These are phyloP conservation scores for Garra rufa DNA, from an alignment of 2,113 vertebrate species.

Conservation along the genomic window DNA sequence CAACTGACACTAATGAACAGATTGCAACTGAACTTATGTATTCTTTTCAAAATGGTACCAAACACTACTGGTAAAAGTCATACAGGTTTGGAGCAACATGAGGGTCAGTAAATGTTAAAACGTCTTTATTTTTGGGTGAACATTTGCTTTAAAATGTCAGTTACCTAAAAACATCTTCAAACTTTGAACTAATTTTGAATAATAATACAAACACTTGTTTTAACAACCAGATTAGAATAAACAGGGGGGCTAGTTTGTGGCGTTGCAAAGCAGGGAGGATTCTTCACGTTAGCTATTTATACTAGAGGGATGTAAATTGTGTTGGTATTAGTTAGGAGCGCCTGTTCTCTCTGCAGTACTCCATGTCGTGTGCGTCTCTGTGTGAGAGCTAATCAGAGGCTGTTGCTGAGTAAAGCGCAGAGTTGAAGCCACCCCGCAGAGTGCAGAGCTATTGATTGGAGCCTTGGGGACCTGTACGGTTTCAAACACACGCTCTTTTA, in stretches of 20 bases:
- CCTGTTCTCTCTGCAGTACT: constrained; percentile 43
- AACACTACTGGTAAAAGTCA: background rate
- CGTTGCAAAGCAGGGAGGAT: background rate
- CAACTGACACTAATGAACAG: too few species aligned
- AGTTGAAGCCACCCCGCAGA: constrained; percentile 38
- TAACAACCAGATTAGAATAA: background rate
- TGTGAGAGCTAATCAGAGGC: constrained; percentile 55
- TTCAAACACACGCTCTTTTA: constrained; percentile 40
- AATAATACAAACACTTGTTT: background rate
- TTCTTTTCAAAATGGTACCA: background rate
- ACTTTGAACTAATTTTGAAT: background rate
- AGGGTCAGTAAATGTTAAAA: background rate
- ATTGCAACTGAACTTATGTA: background rate
- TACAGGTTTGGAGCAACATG: background rate
- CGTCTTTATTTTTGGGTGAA: background rate
- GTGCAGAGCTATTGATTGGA: constrained; percentile 56
- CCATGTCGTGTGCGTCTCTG: constrained; percentile 18
- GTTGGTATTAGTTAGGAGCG: background rate
- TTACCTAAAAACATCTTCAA: background rate
- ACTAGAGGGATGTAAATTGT: constrained; percentile 41
- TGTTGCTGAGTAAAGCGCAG: constrained; percentile 47
- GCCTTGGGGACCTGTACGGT: constrained; percentile 47
- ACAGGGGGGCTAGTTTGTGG: background rate
- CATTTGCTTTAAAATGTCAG: background rate
- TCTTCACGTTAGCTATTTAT: constrained; percentile 40